Conservation (phyloP, 2,113 vertebrate species). For the Chionodraco myersi region DNA sequence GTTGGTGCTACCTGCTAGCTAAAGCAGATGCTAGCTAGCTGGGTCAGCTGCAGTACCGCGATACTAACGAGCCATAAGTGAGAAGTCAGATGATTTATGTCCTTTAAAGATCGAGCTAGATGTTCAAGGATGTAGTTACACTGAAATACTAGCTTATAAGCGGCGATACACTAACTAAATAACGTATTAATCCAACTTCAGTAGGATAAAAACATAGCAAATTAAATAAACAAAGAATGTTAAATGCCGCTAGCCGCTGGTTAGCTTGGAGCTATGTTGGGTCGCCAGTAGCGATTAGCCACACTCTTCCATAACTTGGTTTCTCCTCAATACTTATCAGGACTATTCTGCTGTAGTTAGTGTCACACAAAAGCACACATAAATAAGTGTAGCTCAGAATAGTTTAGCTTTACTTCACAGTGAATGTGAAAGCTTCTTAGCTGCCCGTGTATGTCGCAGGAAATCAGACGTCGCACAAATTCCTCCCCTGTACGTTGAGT, state of each 20-base stretch:
- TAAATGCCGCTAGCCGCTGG: slow-evolving; percentile 34
- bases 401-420: slow-evolving; percentile 1
- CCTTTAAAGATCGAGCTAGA: slow-evolving; percentile 45
- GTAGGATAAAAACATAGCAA: background rate
- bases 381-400: background rate
- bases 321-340: background rate
- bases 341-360: background rate
- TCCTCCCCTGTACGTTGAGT: slow-evolving; percentile 44
- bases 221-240: slow-evolving; percentile 50
- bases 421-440: slow-evolving; percentile 34
- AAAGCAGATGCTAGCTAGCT: slow-evolving; percentile 59
- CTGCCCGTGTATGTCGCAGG: slow-evolving; percentile 74
- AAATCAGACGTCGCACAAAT: slow-evolving; percentile 65
- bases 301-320: background rate
- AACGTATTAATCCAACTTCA: background rate
- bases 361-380: background rate
- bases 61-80: slow-evolving; percentile 74
- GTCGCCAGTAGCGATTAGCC: slow-evolving; percentile 32
- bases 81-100: slow-evolving; percentile 69
- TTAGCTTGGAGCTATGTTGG: slow-evolving; percentile 45
- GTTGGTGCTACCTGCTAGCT: slow-evolving; percentile 27
- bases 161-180: background rate
- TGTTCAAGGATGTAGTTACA: background rate
- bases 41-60: slow-evolving; percentile 61
- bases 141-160: background rate